Base-by-base conservation (phyloP, 2,113 vertebrate species). In the Hypomesus transpacificus region DNA sequence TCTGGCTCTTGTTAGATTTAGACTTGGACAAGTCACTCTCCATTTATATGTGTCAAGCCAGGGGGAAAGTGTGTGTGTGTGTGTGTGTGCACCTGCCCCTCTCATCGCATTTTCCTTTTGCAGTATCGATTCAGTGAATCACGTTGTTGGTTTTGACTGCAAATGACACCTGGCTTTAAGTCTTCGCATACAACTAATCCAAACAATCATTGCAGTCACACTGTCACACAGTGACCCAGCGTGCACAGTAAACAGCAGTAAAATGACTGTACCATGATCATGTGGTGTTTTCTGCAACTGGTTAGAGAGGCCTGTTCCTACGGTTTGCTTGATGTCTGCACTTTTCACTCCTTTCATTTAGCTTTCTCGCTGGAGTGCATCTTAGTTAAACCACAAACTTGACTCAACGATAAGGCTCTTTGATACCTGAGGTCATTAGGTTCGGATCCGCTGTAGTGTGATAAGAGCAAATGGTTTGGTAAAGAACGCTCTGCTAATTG, bases 351-450 rank as follows among this genome's bases (percentile, higher is more conserved):
- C 21, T 17, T 52, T 24, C 59, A 60, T 70, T 67, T 70, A 13
- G 5, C 24, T 71, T 51, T 5, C 54, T 21, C 24, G 28, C 60
- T 13, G 3, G 4, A 73, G 50, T 68, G 20, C 21, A 9, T 61
- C 72, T 72, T 13, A 28, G 24, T 72, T 57, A n/a, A 58, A 79
- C n/a, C 39, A 13, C 24, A 57, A 62, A 75, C 16, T 28, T 11
- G 61, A 24, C 64, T 28, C 52, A 5, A 70, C 18, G 21, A 53
- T 18, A 17, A 63, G 26, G 28, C 28, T 31, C 28, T 26, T 11
- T 16, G 17, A n/a, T 3, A 69, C 68, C 66, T 75, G 51, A 16
- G 21, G 53, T 22, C 69, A 75, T 76, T 52, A 70, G 24, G 26
- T 53, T 60, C 39, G 56, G 66, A 65, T 22, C 31, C 34, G 39